Evolutionary conservation across 2,888 invertebrate species (phyloP), one percentile per base, ranked within the genome.

Genomic region (Piscicola geometra): DNA sequence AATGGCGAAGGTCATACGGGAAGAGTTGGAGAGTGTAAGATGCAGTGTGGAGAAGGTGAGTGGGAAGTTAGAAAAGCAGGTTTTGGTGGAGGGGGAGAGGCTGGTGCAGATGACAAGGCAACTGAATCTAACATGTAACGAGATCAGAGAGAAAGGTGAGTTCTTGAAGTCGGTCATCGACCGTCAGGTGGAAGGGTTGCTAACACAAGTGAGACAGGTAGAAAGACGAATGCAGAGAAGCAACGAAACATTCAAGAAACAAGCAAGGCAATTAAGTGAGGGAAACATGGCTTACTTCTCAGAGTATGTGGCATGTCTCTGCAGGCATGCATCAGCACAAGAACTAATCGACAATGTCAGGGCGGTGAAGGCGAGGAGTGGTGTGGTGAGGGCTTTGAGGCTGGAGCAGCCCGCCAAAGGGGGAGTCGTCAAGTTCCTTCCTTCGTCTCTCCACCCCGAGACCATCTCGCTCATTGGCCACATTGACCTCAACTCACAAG

Each of bases 341-440:
- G 73, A 73, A 21, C 41, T 73, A 21, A 64, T 73, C 18, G 73
- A 73, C 21, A 56, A 30, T n/a, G 73, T 73, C 2, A 73, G 73
- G 28, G 25, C 15, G n/a, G 33, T 64, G n/a, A 73, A 73, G 21
- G 32, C 33, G n/a, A 33, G 73, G 15, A 64, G 30, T 1, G 60
- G n/a, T 1, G 30, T 21, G 18, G n/a, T 73, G n/a, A 73, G 32
- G n/a, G 21, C 12, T n/a, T 33, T 60, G 28, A 64, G 64, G 41
- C n/a, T 73, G 12, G 33, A 52, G 32, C n/a, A n/a, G 9, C 3
- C n/a, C 25, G 28, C n/a, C 5, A 15, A 21, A 9, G 73, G 64
- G 12, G 33, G 28, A 12, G 12, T 33, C 15, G 15, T 56, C 21
- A 33, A 12, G 0, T 75, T 75, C 70, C n/a, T 75, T 1, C 67